Evolutionary conservation across 2,113 vertebrate species (phyloP), one percentile per base, ranked within the genome.

Genomic region (Spilogale gracilis): DNA sequence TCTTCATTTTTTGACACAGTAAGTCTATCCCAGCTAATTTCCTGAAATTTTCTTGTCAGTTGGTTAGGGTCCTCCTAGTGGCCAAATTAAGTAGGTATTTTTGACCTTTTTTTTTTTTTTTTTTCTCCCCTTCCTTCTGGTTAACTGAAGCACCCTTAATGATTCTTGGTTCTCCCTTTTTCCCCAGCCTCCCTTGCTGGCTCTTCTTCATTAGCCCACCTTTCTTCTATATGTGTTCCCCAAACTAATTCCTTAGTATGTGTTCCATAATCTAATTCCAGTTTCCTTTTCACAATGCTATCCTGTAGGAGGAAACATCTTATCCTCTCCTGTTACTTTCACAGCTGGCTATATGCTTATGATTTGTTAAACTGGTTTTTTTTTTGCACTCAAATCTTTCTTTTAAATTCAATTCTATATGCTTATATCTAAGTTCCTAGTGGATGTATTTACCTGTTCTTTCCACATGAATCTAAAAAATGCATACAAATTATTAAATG

Each of bases 1-100:
- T 45, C 9, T 82, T 95, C 17, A 52, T 65, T 87, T 90, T 85
- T 85, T 56, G 43, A 52, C 45, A 16, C 13, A 21, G 23, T 9
- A 4, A 6, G 38, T 45, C n/a, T 50, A 10, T 25, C 8, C 1
- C 13, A 32, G 9, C 52, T 13, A 16, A 18, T 52, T 65, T 11
- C 50, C 20, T 80, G 81, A 79, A 56, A 48, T 43, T 43, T 58
- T 76, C 27, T 76, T 58, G 17, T 73, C 20, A 71, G 82, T 63
- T 80, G 63, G 63, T 82, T 80, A 60, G n/a, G 45, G 38, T 50
- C 96, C 97, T 38, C 88, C 97, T 96, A 81, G 94, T 93, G 96
- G 89, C 60, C 43, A 80, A 45, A 45, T 32, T 27, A 38, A n/a
- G 54, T 27, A 71, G 63, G 61, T 38, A 27, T 30, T 86, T 52